These are phyloP conservation scores for Ictalurus furcatus DNA, from an alignment of 2,113 vertebrate species.

Conservation along the genomic window DNA sequence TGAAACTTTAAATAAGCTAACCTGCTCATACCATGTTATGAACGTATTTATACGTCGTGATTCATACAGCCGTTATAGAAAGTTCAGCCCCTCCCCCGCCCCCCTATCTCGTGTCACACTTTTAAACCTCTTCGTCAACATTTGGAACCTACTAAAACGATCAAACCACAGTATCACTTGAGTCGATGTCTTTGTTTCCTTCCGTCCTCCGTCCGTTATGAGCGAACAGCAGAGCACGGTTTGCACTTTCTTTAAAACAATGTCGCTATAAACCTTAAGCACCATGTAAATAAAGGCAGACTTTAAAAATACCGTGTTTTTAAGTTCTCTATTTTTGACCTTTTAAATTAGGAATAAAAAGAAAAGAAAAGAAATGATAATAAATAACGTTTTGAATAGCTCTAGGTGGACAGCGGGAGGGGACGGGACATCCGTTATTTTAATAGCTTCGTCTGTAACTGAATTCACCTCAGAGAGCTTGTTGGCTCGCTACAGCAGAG, in stretches of 20 bases:
- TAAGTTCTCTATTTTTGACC: background rate
- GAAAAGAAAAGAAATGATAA: background rate
- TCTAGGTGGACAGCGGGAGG: background rate
- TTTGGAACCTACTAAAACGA: background rate
- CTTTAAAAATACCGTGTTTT: background rate
- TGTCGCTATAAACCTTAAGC: background rate
- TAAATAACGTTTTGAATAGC: background rate
- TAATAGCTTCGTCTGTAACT: background rate
- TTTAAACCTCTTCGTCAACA: background rate
- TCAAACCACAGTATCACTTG: background rate
- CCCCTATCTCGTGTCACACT: no score
- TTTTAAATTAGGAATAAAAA: background rate
- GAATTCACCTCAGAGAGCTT: slow-evolving; percentile 9
- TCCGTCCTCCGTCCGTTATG: background rate
- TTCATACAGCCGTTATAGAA: no score
- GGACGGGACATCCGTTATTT: background rate
- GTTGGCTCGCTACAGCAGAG: background rate
- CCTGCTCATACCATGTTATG: background rate
- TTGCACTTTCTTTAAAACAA: background rate
- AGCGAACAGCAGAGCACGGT: background rate
- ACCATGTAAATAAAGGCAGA: background rate
- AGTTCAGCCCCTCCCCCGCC: no score
- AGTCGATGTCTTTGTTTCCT: background rate
- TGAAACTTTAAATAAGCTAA: no score
- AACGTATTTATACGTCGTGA: background rate